phyloP scores from a whole-genome alignment of 2,113 vertebrate species.

The Paradisaea rubra region DNA sequence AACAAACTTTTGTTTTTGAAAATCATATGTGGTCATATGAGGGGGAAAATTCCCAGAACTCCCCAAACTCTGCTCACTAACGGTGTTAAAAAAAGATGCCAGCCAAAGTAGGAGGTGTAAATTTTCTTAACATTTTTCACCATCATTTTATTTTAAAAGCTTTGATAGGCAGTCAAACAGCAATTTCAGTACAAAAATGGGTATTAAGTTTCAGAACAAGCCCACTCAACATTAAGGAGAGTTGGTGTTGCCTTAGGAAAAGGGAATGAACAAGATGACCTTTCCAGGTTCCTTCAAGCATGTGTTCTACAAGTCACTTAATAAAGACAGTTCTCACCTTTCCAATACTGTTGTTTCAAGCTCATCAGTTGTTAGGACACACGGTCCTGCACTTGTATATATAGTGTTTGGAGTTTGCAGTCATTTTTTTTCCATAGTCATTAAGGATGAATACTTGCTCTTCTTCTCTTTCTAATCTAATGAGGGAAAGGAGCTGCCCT shows the following conservation, averaged over 20 bases:
- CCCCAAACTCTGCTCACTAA: slow-evolving; percentile 12
- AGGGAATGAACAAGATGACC: background rate
- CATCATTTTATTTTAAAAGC: slow-evolving; percentile 49
- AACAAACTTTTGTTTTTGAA: slow-evolving; percentile 1
- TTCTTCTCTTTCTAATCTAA: background rate
- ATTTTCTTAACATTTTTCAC: slow-evolving; percentile 33
- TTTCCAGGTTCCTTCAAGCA: background rate
- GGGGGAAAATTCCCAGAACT: slow-evolving; percentile 31
- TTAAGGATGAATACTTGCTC: background rate
- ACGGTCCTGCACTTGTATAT: background rate
- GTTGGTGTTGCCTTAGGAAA: background rate
- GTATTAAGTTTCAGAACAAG: slow-evolving; percentile 27
- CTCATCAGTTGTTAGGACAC: background rate
- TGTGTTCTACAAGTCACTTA: background rate
- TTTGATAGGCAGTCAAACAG: slow-evolving; percentile 48
- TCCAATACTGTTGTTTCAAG: background rate
- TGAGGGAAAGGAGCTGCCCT: background rate
- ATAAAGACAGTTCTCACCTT: background rate
- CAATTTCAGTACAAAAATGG: slow-evolving; percentile 7
- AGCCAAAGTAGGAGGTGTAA: slow-evolving; percentile 58
- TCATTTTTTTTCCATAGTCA: background rate
- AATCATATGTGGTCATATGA: slow-evolving; percentile 27
- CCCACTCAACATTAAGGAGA: slow-evolving; percentile 9
- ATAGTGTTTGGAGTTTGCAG: background rate
- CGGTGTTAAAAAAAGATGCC: slow-evolving; percentile 45